These are phyloP conservation scores for Cottoperca gobio DNA, from an alignment of 2,797 vertebrate genomes.

Conservation along the genomic window DNA sequence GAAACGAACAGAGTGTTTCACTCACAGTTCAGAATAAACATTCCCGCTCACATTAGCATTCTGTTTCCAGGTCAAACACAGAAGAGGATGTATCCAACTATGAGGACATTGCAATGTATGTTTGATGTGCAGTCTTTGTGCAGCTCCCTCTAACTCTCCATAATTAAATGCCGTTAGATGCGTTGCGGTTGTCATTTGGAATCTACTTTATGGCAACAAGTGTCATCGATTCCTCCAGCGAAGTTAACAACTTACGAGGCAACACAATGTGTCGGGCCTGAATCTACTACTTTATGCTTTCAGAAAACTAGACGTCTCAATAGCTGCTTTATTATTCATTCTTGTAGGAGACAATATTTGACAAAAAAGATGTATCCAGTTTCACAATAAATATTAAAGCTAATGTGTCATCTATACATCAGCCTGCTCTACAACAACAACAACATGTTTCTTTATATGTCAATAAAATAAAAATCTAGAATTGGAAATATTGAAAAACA, in stretches of 20 bases:
- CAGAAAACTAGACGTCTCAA: not conserved
- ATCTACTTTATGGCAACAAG: conserved; percentile 3
- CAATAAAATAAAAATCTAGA: not conserved
- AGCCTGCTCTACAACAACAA: not conserved
- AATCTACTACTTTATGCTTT: not conserved
- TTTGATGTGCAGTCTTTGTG: conserved; percentile 7
- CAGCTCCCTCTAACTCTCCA: not conserved
- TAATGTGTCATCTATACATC: not conserved
- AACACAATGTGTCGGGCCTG: not conserved
- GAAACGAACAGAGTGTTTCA: not conserved
- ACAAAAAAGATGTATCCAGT: not conserved
- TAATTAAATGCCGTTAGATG: not conserved
- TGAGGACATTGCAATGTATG: not conserved
- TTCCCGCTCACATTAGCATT: not conserved
- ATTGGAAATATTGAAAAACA: not conserved
- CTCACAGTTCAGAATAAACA: not conserved
- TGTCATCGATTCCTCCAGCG: not conserved
- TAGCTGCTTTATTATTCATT: not conserved
- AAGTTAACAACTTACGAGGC: not conserved
- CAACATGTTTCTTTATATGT: not conserved
- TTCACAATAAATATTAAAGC: too few relatives aligned
- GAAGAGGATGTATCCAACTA: not conserved
- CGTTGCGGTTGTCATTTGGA: not conserved
- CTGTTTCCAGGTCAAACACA: not conserved
- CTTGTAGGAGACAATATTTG: not conserved